These are phyloP conservation scores for Neoniphon sammara DNA, from an alignment of 2,797 vertebrate genomes.

Conservation along the genomic window DNA sequence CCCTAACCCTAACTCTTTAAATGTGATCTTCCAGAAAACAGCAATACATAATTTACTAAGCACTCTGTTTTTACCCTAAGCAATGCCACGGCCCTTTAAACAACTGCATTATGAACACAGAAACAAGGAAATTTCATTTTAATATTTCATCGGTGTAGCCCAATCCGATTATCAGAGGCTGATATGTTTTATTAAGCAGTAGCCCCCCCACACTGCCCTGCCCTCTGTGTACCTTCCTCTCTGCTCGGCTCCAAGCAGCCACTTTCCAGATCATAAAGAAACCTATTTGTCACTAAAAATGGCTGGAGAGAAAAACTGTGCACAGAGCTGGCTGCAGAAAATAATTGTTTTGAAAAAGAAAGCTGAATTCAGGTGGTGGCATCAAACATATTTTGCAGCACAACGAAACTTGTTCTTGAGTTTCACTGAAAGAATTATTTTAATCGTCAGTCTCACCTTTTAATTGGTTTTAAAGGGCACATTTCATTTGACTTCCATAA, in stretches of 20 bases:
- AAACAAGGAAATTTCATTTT: constrained; percentile 15
- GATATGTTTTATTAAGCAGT: constrained; percentile 24
- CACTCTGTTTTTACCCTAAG: constrained; percentile 14
- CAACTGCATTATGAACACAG: constrained; percentile 24
- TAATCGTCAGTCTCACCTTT: background rate
- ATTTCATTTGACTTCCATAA: too few relatives aligned
- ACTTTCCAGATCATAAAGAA: constrained; percentile 46
- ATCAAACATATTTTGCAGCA: background rate
- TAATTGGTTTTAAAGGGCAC: too few relatives aligned
- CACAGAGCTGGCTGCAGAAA: constrained; percentile 6
- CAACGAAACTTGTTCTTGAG: background rate
- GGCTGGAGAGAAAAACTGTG: constrained; percentile 18
- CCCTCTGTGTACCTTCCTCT: background rate
- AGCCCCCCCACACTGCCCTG: background rate
- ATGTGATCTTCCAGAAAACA: background rate
- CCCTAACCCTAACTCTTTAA: background rate
- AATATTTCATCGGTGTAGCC: constrained; percentile 21
- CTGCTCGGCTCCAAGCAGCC: constrained; percentile 15
- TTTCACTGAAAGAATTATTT: constrained; percentile 13
- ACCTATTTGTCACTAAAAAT: constrained; percentile 26
- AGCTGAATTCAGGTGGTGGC: background rate
- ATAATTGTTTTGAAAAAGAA: constrained; percentile 16
- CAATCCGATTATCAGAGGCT: constrained; percentile 15
- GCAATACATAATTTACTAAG: constrained; percentile 20
- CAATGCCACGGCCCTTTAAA: constrained; percentile 13